phyloP scores from a whole-genome alignment of 2,113 vertebrate species.

The Sapayoa aenigma region DNA sequence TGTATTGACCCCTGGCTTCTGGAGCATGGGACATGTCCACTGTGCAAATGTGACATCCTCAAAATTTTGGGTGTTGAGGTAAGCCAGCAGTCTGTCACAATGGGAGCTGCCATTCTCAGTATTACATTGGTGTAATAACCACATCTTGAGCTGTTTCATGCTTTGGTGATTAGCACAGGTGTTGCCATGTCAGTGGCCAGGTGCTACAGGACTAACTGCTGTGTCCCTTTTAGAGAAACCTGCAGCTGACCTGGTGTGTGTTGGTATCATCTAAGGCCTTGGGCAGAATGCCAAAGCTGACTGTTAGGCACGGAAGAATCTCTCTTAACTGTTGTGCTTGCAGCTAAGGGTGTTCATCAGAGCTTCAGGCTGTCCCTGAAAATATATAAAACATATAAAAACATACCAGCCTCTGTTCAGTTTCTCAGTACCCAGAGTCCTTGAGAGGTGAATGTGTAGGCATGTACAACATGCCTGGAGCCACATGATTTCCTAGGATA shows the following conservation, averaged over 20 bases:
- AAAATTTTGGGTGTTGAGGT: conserved; percentile 87
- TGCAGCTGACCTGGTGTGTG: background rate
- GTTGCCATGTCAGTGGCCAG: background rate
- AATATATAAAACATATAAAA: too few species aligned
- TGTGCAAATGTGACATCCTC: conserved; percentile 94
- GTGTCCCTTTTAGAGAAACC: background rate
- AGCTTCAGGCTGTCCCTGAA: background rate
- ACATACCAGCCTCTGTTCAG: background rate
- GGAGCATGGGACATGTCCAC: conserved; percentile 89
- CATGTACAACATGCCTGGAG: background rate
- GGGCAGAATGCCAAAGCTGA: background rate
- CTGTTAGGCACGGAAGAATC: background rate
- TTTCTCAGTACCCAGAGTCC: background rate
- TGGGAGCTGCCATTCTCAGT: background rate
- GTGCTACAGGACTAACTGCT: background rate
- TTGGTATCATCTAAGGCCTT: background rate
- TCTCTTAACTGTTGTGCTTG: background rate
- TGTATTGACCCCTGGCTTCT: conserved; percentile 93
- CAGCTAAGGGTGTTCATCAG: background rate
- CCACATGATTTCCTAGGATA: background rate
- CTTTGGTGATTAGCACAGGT: background rate
- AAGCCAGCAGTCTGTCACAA: background rate
- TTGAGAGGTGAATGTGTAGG: background rate
- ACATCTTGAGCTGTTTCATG: background rate
- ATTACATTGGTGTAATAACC: fast-evolving